Percentiles rank a stretch among this genome's conserved stretches.
Conservation (phyloP, 2,113 vertebrate genomes). For the Silurus meridionalis region DNA sequence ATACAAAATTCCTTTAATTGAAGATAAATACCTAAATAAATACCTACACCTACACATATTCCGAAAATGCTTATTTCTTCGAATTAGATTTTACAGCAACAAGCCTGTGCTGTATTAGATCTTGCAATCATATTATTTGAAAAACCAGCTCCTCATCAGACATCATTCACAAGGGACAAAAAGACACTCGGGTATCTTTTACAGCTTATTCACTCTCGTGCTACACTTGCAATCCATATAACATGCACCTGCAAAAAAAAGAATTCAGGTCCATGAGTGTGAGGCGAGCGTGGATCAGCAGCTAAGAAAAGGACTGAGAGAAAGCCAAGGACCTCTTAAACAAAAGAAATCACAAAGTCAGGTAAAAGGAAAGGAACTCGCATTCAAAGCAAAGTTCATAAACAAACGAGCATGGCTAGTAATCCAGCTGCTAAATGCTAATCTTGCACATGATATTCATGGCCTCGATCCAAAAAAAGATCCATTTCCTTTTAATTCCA, state of each 20-base stretch:
- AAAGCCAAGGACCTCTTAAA: constrained; percentile 2
- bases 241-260: constrained; percentile 4
- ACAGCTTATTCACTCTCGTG: background rate
- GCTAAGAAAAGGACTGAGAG: constrained; percentile 4
- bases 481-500: constrained; percentile 26
- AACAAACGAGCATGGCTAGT: constrained; percentile 45
- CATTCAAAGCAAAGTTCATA: constrained; percentile 28
- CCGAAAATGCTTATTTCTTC: background rate
- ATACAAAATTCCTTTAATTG: background rate
- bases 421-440: constrained; percentile 38
- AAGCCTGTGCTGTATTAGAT: background rate
- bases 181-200: background rate
- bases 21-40: background rate
- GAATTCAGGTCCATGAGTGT: background rate
- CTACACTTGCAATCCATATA: background rate
- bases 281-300: background rate
- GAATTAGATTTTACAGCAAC: no score
- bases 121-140: background rate
- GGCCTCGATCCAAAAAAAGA: constrained; percentile 31
- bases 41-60: background rate
- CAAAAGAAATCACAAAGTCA: constrained; percentile 7
- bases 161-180: constrained; percentile 20
- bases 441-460: constrained; percentile 27
- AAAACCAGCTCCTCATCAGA: constrained; percentile 20
- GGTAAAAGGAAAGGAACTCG: background rate